A percentile compares a stretch with the other conserved stretches of the same genome.
Conservation (phyloP, 2,113 vertebrate species). For the Melanotaenia duboulayi region DNA sequence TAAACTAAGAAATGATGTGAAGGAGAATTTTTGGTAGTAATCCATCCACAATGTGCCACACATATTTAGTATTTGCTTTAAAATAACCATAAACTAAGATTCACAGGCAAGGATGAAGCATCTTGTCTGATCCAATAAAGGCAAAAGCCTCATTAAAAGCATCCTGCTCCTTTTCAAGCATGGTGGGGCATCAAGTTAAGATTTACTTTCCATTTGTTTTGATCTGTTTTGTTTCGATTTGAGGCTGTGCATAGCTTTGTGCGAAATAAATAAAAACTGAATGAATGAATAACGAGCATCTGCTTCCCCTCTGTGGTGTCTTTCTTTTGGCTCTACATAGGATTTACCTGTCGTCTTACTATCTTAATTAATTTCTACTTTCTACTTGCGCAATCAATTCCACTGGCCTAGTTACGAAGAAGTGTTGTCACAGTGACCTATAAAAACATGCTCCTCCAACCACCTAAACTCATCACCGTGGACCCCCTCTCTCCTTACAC, state of each 20-base stretch:
- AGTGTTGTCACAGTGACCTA: constrained; percentile 69
- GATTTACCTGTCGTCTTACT: constrained; percentile 3
- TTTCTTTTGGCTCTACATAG: constrained; percentile 9
- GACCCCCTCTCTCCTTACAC: neutral
- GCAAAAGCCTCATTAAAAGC: neutral
- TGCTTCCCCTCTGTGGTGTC: constrained; percentile 3
- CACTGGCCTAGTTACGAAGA: constrained; percentile 59
- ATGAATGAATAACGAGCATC: neutral
- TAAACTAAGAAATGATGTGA: neutral
- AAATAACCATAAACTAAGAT: neutral
- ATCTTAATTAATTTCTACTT: constrained; percentile 40
- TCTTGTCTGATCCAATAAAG: neutral
- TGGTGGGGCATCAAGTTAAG: too few relatives aligned
- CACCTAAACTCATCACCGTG: constrained; percentile 20
- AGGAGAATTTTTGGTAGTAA: neutral
- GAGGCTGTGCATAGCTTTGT: too few relatives aligned
- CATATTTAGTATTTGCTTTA: neutral
- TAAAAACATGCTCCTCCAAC: constrained; percentile 28
- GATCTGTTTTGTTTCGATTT: too few relatives aligned
- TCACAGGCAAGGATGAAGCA: neutral
- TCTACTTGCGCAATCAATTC: constrained; percentile 47
- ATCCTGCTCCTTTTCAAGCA: too few relatives aligned
- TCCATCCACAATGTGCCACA: neutral
- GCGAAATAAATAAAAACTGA: too few relatives aligned
- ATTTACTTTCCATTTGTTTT: too few relatives aligned